These are phyloP conservation scores for Eretmochelys imbricata DNA, from an alignment of 2,113 vertebrate species.

Conservation along the genomic window DNA sequence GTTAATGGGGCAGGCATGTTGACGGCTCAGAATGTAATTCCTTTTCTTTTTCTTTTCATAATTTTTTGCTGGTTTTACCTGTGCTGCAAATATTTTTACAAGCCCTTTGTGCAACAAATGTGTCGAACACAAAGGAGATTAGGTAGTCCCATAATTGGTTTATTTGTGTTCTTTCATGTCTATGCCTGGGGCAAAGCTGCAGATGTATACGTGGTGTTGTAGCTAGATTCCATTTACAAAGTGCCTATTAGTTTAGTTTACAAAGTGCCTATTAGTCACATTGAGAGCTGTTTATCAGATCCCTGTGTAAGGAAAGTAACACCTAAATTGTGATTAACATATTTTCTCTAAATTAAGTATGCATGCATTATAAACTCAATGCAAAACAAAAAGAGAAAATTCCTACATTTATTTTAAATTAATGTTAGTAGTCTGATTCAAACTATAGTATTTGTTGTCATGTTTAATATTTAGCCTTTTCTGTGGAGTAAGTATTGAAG, in stretches of 20 bases:
- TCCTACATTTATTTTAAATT: not conserved
- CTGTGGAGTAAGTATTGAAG: not conserved
- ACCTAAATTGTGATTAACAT: not conserved
- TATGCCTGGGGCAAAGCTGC: not conserved
- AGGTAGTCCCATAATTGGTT: not conserved
- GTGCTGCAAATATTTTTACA: not conserved
- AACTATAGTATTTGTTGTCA: not conserved
- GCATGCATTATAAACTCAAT: not conserved
- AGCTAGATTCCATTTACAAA: not conserved
- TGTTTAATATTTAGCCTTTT: not conserved
- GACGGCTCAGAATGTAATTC: not conserved
- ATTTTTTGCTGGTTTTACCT: not conserved
- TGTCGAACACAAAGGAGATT: not conserved
- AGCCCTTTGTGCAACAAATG: not conserved
- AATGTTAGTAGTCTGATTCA: not conserved
- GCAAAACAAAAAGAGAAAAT: not conserved
- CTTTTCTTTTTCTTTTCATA: not conserved
- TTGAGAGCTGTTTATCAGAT: constrained; percentile 13
- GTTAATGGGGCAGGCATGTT: not conserved
- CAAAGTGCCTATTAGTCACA: not conserved
- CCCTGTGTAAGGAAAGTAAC: not conserved
- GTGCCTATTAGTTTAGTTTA: not conserved
- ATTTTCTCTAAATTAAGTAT: not conserved
- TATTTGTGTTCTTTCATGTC: not conserved
- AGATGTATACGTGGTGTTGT: not conserved